Evolutionary conservation across 2,888 invertebrate species (phyloP), one percentile per base, ranked within the genome.

Genomic region (Drosophila mercatorum): DNA sequence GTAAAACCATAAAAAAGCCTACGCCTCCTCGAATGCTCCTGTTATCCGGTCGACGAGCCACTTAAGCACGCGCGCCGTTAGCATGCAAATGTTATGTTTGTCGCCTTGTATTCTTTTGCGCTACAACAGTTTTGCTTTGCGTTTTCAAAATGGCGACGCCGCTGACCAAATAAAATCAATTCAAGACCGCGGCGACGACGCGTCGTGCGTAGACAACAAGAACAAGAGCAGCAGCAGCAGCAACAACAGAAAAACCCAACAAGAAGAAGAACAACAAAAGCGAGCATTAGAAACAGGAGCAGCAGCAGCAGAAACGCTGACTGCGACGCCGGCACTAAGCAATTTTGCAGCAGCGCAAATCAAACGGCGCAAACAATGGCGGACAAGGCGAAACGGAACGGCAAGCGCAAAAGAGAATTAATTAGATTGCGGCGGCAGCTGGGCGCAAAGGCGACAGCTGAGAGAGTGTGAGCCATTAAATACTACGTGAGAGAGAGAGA

Each of bases 341-440:
- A 73, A 44, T 72, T 70, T 82, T 58, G 56, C 68, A 59, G 80
- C 80, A 76, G 76, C 76, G 68, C 64, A 79, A 79, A 79, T 75
- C 80, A 79, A 79, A 75, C 61, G 56, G 57, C 49, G 41, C 66
- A 71, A 81, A 75, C 79, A 83, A 87, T 73, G 82, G 78, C 76
- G 80, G 63, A 68, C 59, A 73, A 52, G 68, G 28, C 51, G 52
- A 68, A 55, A 70, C 36, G 60, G 58, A 72, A 76, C 57, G 66
- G 52, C 60, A 68, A 78, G 56, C 62, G 75, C 56, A 75, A 76
- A 76, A 74, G 81, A 81, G 89, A 87, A 87, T 83, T 88, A 88
- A 89, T 85, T 85, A 83, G 87, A 85, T 89, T 85, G 88, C 75
- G 83, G 75, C 83, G 84, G 84, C 84, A 85, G 84, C 84, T 85